Conservation (phyloP, 64 coral and sea anemone genomes). For the Stichodactyla mertensii region DNA sequence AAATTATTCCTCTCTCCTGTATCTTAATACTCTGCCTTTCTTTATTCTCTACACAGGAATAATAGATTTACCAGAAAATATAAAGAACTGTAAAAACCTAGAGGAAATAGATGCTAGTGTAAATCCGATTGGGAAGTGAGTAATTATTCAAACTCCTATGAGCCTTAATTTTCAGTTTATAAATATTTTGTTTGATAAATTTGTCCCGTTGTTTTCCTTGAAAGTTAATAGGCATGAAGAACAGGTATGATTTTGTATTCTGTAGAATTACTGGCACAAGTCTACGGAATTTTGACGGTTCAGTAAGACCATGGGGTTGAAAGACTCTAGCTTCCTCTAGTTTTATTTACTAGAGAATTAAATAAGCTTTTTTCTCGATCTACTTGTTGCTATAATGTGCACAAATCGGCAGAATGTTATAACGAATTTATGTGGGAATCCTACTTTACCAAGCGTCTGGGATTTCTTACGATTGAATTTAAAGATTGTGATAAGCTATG, state of each 20-base stretch:
- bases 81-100: slow-evolving; percentile 78
- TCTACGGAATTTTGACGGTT: too few species aligned
- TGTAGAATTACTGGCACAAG: too few species aligned
- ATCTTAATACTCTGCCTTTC: not conserved
- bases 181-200: not conserved
- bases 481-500: not conserved
- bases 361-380: not conserved
- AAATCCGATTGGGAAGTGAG: slow-evolving; percentile 92
- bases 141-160: not conserved
- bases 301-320: too few species aligned
- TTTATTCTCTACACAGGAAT: slow-evolving; percentile 52
- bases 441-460: not conserved
- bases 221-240: not conserved
- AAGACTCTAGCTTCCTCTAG: too few species aligned
- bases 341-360: too few species aligned
- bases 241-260: not conserved
- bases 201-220: not conserved
- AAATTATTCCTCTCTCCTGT: not conserved
- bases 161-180: not conserved
- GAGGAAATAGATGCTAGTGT: slow-evolving; percentile 92
- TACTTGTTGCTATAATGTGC: not conserved
- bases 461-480: not conserved
- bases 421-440: not conserved
- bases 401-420: not conserved
- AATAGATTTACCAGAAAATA: slow-evolving; percentile 86